Percentiles rank a stretch among this genome's conserved stretches.
Conservation (phyloP, 2,888 invertebrate genomes). For the Timandra comae region DNA sequence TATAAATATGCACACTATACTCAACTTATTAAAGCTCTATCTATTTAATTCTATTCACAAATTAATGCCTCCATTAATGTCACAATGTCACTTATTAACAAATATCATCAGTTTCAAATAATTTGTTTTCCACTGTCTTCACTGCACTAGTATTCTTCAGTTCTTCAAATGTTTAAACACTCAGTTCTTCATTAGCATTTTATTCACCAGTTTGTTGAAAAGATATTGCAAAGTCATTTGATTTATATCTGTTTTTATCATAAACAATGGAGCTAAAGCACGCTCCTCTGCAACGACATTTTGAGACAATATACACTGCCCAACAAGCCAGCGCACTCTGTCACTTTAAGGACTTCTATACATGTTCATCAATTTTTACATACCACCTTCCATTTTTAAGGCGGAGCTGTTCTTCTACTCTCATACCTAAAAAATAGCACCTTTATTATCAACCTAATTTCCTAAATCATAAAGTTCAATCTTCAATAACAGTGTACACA, state of each 20-base stretch:
- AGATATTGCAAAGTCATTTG: slow-evolving; percentile 69
- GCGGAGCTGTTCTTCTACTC: slow-evolving; percentile 71
- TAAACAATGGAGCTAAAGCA: slow-evolving; percentile 63
- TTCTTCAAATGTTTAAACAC: not conserved
- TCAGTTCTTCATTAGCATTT: slow-evolving; percentile 7
- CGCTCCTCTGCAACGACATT: slow-evolving; percentile 66
- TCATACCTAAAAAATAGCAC: slow-evolving; percentile 28
- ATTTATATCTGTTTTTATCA: slow-evolving; percentile 73
- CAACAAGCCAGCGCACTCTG: slow-evolving; percentile 74
- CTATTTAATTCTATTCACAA: no score
- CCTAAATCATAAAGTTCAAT: slow-evolving; percentile 3
- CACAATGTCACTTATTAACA: not conserved
- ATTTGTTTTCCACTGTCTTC: not conserved
- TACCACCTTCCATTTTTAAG: slow-evolving; percentile 78
- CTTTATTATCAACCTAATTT: slow-evolving; percentile 22
- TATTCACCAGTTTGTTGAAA: slow-evolving; percentile 33
- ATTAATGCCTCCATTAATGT: not conserved
- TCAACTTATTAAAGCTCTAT: no score
- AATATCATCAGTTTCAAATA: not conserved
- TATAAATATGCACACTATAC: no score
- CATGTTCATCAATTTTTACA: slow-evolving; percentile 78
- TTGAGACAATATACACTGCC: slow-evolving; percentile 75
- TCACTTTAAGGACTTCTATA: slow-evolving; percentile 76
- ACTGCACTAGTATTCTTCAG: not conserved
- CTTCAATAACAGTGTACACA: slow-evolving; percentile 11